phyloP scores from a whole-genome alignment of 2,888 invertebrate genomes.

The Ditula angustiorana region DNA sequence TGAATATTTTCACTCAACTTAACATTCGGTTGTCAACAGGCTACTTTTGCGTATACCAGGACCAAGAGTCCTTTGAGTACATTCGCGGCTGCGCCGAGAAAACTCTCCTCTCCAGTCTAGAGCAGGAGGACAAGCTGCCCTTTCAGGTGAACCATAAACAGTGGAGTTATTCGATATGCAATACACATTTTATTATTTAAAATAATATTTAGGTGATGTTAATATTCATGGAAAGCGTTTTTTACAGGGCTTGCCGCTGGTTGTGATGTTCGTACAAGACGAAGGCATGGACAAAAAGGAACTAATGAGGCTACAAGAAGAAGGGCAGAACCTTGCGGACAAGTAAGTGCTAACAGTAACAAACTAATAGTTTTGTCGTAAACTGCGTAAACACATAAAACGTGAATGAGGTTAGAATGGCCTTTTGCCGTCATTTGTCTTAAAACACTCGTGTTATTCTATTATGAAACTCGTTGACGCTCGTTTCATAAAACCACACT shows the following conservation, averaged over 20 bases:
- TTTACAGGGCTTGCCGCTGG: slow-evolving; percentile 89
- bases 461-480: no score
- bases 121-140: slow-evolving; percentile 94
- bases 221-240: no score
- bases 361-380: no score
- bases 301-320: slow-evolving; percentile 93
- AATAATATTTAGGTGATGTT: background rate
- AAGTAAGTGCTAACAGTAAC: slow-evolving; percentile 85
- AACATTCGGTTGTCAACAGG: slow-evolving; percentile 73
- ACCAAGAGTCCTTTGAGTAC: slow-evolving; percentile 96
- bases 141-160: no score
- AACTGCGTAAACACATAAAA: no score
- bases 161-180: no score
- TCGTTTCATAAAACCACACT: no score
- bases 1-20: no score
- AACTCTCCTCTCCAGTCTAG: slow-evolving; percentile 94
- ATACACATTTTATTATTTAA: background rate
- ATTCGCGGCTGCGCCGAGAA: slow-evolving; percentile 96
- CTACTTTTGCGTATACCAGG: slow-evolving; percentile 95
- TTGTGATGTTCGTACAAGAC: slow-evolving; percentile 96
- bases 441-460: no score
- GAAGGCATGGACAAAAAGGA: slow-evolving; percentile 93
- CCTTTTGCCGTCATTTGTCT: no score
- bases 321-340: slow-evolving; percentile 95
- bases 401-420: no score